Conservation (phyloP, 2,113 vertebrate genomes). For the Hirundichthys speculiger region DNA sequence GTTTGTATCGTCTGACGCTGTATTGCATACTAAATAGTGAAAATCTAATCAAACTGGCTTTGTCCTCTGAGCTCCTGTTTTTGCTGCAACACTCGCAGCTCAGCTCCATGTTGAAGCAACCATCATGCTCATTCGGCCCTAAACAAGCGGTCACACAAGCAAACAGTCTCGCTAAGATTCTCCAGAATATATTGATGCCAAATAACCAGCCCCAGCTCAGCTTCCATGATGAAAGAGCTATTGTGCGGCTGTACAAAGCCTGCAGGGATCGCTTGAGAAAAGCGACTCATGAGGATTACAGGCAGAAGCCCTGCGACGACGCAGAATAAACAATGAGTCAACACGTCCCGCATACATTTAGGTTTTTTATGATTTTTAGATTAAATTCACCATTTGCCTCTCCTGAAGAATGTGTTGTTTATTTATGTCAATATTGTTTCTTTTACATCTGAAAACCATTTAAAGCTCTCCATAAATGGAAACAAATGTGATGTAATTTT, state of each 20-base stretch:
- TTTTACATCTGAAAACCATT: not conserved
- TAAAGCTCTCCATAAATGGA: too few species aligned
- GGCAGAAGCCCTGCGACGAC: not conserved
- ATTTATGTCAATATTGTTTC: too few species aligned
- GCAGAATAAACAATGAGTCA: slow-evolving; percentile 5
- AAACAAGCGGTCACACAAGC: too few species aligned
- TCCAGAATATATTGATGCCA: not conserved
- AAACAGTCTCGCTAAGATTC: slow-evolving; percentile 2
- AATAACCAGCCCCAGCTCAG: not conserved
- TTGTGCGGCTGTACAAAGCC: not conserved
- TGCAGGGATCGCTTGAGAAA: not conserved
- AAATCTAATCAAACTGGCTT: slow-evolving; percentile 2
- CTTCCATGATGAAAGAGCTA: slow-evolving; percentile 9
- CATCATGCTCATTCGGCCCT: not conserved
- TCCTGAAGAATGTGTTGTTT: not conserved
- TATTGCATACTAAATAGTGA: slow-evolving; percentile 17
- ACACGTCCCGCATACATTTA: not conserved
- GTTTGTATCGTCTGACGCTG: slow-evolving; percentile 6
- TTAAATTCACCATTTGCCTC: not conserved
- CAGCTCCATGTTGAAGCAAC: slow-evolving; percentile 28
- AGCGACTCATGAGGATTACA: not conserved
- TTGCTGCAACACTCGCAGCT: slow-evolving; percentile 6
- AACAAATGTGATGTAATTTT: too few species aligned
- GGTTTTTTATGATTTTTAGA: not conserved
- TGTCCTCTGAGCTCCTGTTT: slow-evolving; percentile 12